phyloP scores from a whole-genome alignment of 2,797 vertebrate genomes.

The Microctenopoma steveboyesi region DNA sequence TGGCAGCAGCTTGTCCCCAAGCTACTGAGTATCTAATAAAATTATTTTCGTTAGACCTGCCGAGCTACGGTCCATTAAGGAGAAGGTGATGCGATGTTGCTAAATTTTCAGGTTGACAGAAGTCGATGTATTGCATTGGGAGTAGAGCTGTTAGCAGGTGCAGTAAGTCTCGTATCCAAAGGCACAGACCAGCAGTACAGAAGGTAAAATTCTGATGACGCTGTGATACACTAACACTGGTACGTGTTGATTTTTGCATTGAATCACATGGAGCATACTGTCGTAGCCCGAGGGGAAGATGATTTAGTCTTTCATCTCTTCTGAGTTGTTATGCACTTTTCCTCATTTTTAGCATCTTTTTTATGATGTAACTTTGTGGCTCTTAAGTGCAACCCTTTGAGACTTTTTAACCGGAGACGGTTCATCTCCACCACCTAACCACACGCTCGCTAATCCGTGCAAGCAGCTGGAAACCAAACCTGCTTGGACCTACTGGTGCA shows the following conservation, averaged over 20 bases:
- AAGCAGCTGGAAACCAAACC: slow-evolving; percentile 54
- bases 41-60: slow-evolving; percentile 60
- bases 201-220: neutral
- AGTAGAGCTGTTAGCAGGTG: slow-evolving; percentile 4
- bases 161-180: neutral
- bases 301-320: slow-evolving; percentile 58
- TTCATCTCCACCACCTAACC: slow-evolving; percentile 37
- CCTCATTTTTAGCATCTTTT: slow-evolving; percentile 25
- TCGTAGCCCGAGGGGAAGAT: slow-evolving; percentile 35
- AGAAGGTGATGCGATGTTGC: slow-evolving; percentile 28
- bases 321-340: slow-evolving; percentile 44
- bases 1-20: slow-evolving; percentile 49
- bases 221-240: slow-evolving; percentile 12
- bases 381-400: slow-evolving; percentile 60
- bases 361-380: slow-evolving; percentile 64
- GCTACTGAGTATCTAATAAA: slow-evolving; percentile 55
- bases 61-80: slow-evolving; percentile 51
- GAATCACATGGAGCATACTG: slow-evolving; percentile 48
- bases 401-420: slow-evolving; percentile 33
- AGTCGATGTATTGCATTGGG: slow-evolving; percentile 3
- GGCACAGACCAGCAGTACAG: neutral
- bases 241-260: slow-evolving; percentile 39
- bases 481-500: slow-evolving; percentile 39
- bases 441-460: slow-evolving; percentile 37
- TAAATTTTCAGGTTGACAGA: slow-evolving; percentile 23